phyloP scores from a whole-genome alignment of 2,113 vertebrate genomes.

The Ictalurus furcatus region DNA sequence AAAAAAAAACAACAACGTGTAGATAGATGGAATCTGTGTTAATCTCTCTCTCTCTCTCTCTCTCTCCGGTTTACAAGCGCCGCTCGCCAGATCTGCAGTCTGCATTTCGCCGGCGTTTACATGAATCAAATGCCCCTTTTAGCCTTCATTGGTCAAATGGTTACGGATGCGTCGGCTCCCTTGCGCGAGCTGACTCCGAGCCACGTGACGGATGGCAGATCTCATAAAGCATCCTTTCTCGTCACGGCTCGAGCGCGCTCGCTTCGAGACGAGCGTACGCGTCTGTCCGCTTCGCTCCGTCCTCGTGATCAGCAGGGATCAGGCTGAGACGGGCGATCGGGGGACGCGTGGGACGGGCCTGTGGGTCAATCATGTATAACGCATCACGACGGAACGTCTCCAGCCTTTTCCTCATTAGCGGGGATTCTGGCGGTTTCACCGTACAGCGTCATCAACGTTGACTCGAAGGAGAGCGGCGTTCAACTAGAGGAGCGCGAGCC shows the following conservation, averaged over 20 bases:
- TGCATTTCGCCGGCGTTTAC: slow-evolving; percentile 1
- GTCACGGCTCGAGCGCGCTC: slow-evolving; percentile 11
- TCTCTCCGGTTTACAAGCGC: neutral
- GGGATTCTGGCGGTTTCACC: neutral
- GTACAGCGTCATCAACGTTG: neutral
- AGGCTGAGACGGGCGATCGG: neutral
- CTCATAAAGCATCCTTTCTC: slow-evolving; percentile 19
- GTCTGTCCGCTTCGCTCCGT: slow-evolving; percentile 24
- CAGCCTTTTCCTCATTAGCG: slow-evolving; percentile 29
- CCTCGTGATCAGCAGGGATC: slow-evolving; percentile 12
- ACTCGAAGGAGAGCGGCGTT: neutral
- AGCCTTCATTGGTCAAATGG: neutral
- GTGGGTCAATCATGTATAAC: slow-evolving; percentile 47
- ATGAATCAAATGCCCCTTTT: slow-evolving; percentile 26
- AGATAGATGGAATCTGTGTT: neutral
- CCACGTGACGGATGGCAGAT: slow-evolving; percentile 1
- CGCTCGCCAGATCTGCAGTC: neutral
- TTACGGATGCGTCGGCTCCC: neutral
- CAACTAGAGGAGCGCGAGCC: neutral
- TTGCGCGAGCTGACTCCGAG: neutral
- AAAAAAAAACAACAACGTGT: neutral
- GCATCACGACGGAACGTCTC: slow-evolving; percentile 40
- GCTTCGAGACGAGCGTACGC: slow-evolving; percentile 5
- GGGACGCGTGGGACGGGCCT: neutral
- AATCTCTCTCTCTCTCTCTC: neutral